Conservation (phyloP, 2,888 invertebrate genomes). For the Cinara cedri region DNA sequence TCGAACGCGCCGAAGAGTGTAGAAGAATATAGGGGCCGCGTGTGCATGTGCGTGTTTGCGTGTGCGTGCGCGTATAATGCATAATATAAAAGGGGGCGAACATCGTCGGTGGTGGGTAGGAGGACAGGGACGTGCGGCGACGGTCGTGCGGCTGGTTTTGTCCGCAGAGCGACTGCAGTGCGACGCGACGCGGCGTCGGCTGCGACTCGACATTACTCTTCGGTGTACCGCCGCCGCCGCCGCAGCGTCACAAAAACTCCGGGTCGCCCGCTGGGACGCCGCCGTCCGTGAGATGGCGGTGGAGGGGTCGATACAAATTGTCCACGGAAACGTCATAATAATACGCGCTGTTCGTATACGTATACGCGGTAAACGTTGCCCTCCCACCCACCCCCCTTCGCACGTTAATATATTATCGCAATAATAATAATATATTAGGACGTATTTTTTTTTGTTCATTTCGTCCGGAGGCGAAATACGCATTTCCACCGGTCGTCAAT, state of each 20-base stretch:
- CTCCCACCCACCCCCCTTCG: no score
- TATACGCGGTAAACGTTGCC: no score
- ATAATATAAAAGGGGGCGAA: no score
- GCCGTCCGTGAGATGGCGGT: neutral
- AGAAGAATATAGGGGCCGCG: no score
- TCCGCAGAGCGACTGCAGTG: constrained; percentile 52
- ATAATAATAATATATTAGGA: no score
- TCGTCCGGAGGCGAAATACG: no score
- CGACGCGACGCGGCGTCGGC: constrained; percentile 17
- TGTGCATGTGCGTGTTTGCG: no score
- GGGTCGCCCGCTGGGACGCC: neutral
- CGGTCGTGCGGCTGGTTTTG: constrained; percentile 15
- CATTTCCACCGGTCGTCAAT: no score
- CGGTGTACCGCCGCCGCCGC: constrained; percentile 5
- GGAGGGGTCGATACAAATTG: neutral
- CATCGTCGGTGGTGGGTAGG: neutral
- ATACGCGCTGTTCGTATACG: no score
- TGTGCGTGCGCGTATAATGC: no score
- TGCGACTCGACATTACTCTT: constrained; percentile 23
- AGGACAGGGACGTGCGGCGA: neutral
- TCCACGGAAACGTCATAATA: neutral
- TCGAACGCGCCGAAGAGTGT: neutral
- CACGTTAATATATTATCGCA: no score
- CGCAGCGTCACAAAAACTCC: constrained; percentile 28
- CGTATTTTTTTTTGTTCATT: no score